phyloP scores from a whole-genome alignment of 2,888 invertebrate genomes.

The Philhelius pedissequus region DNA sequence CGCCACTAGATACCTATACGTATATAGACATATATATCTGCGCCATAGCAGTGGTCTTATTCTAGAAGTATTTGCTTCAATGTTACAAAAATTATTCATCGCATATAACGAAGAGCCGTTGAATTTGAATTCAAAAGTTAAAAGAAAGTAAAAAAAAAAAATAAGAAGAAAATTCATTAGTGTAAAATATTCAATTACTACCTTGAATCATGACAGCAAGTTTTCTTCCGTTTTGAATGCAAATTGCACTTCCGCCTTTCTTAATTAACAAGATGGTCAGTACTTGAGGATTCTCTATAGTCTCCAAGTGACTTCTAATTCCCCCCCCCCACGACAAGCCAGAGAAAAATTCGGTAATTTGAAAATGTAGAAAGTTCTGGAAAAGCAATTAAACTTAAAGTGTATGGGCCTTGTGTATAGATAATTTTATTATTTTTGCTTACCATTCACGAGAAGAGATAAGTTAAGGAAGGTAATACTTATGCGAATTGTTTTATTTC shows the following conservation, averaged over 20 bases:
- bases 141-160: neutral
- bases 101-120: neutral
- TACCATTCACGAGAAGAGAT: neutral
- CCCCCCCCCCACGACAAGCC: neutral
- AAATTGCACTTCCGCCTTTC: constrained; percentile 63
- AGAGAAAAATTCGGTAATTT: constrained; percentile 14
- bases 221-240: constrained; percentile 48
- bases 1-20: neutral
- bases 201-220: constrained; percentile 55
- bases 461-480: neutral
- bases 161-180: constrained; percentile 45
- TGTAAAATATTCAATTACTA: constrained; percentile 65
- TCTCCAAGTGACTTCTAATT: neutral
- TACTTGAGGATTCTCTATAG: neutral
- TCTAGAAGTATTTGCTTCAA: neutral
- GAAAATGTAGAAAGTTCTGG: constrained; percentile 16
- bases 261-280: constrained; percentile 53
- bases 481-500: too few relatives aligned
- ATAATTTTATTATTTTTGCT: neutral
- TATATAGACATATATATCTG: too few relatives aligned
- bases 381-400: constrained; percentile 51
- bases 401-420: neutral
- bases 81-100: neutral
- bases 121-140: constrained; percentile 1
- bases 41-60: neutral